Evolutionary conservation across 2,113 vertebrate species (phyloP).

Genomic region (Cephalophus harveyi): DNA sequence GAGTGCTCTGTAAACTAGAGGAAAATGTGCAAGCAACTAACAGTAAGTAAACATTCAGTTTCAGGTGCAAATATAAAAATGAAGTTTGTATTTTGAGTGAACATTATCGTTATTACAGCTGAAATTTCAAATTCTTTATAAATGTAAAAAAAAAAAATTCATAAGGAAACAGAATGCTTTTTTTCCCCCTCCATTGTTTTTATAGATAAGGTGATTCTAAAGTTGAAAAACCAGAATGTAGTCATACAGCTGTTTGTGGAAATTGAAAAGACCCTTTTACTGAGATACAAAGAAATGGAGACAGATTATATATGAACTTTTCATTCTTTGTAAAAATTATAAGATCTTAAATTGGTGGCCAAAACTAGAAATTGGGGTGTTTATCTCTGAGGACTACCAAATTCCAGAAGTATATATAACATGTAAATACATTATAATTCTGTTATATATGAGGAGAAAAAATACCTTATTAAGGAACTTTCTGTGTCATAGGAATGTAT

Average conservation of each 20-base stretch:
- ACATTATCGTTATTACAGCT: neutral
- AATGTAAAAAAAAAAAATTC: constrained; percentile 1
- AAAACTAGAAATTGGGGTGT: neutral
- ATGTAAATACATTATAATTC: neutral
- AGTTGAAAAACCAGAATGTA: constrained; percentile 17
- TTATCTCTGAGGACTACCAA: neutral
- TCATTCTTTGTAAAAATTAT: neutral
- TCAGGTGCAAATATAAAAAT: neutral
- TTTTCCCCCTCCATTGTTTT: neutral
- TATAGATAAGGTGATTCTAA: neutral
- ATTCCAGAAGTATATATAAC: neutral
- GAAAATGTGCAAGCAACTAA: constrained; percentile 98
- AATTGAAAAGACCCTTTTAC: neutral
- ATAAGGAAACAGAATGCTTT: neutral
- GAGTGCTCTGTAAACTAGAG: constrained; percentile 91
- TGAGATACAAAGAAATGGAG: neutral
- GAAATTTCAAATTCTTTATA: neutral
- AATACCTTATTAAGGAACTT: neutral
- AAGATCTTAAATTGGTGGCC: neutral
- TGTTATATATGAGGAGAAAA: neutral
- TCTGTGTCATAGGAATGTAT: neutral
- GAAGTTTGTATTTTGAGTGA: neutral
- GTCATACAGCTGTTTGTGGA: neutral
- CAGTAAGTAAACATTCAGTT: constrained; percentile 85
- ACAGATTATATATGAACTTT: neutral